Conservation (phyloP, 92 coral and sea anemone species). For the Phenganax stokvisi region DNA sequence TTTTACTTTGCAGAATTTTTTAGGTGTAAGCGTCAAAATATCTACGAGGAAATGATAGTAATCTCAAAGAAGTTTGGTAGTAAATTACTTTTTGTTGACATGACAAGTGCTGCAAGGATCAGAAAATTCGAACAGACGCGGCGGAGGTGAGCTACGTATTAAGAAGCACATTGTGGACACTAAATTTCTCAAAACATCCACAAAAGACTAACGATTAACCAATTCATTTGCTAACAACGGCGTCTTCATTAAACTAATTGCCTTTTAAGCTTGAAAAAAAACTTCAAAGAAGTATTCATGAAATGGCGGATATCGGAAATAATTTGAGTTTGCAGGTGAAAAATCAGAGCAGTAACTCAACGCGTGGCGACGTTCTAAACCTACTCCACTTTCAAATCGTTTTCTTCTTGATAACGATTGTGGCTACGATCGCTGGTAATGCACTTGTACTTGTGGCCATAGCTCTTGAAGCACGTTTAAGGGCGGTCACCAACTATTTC, state of each 20-base stretch:
- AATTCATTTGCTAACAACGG: background rate
- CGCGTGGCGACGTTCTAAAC: background rate
- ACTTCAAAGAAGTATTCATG: background rate
- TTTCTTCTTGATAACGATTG: slow-evolving; percentile 54
- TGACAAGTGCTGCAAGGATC: background rate
- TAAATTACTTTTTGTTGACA: background rate
- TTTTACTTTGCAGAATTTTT: background rate
- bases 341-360: slow-evolving; percentile 1
- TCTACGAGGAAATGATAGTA: background rate
- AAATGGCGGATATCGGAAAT: background rate
- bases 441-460: slow-evolving; percentile 76
- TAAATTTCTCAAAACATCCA: background rate
- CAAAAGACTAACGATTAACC: background rate
- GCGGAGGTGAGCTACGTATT: background rate
- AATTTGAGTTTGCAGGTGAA: background rate
- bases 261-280: slow-evolving; percentile 12
- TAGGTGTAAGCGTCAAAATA: slow-evolving; percentile 16
- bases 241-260: background rate
- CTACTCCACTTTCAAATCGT: slow-evolving; percentile 48
- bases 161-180: slow-evolving; percentile 1
- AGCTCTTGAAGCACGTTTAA: slow-evolving; percentile 69
- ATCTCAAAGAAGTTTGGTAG: slow-evolving; percentile 12
- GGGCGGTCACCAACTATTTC: slow-evolving; percentile 92
- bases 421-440: slow-evolving; percentile 78
- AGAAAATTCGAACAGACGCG: background rate